phyloP scores from a whole-genome alignment of 2,888 invertebrate species.

The Pterobdella sp. region DNA sequence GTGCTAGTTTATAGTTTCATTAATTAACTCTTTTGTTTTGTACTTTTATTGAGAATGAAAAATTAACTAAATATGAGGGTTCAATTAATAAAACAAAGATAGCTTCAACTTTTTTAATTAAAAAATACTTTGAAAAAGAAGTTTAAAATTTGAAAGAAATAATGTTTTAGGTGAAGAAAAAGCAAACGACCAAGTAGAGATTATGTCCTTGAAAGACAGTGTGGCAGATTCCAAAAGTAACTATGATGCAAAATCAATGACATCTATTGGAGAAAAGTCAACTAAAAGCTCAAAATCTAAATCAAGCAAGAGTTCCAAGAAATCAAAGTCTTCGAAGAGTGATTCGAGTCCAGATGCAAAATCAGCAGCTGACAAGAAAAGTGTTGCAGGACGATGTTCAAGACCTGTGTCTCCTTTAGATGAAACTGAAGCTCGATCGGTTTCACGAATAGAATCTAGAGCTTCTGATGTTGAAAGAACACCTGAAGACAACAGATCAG shows the following conservation, averaged over 20 bases:
- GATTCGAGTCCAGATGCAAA: too few species aligned
- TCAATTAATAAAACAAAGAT: too few species aligned
- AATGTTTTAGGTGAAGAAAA: too few species aligned
- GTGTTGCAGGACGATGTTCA: not conserved
- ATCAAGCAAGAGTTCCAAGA: conserved; percentile 1
- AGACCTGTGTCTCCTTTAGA: not conserved
- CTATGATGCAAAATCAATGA: not conserved
- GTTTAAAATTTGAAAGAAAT: too few species aligned
- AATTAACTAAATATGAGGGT: too few species aligned
- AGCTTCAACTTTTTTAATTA: too few species aligned
- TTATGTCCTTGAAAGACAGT: too few species aligned
- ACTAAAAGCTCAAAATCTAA: not conserved
- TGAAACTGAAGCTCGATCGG: conserved; percentile 1
- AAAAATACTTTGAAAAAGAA: too few species aligned
- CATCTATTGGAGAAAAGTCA: not conserved
- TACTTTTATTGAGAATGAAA: too few species aligned
- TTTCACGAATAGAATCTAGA: not conserved
- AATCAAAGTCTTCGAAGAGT: not conserved
- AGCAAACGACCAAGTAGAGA: too few species aligned
- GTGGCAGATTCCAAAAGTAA: not conserved
- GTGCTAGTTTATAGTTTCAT: too few species aligned
- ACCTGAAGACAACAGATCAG: not conserved
- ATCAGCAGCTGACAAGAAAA: not conserved
- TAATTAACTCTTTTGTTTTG: too few species aligned
- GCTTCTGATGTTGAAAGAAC: not conserved